These are phyloP conservation scores for Ferrisia virgata DNA, from an alignment of 2,888 invertebrate species.

Conservation along the genomic window DNA sequence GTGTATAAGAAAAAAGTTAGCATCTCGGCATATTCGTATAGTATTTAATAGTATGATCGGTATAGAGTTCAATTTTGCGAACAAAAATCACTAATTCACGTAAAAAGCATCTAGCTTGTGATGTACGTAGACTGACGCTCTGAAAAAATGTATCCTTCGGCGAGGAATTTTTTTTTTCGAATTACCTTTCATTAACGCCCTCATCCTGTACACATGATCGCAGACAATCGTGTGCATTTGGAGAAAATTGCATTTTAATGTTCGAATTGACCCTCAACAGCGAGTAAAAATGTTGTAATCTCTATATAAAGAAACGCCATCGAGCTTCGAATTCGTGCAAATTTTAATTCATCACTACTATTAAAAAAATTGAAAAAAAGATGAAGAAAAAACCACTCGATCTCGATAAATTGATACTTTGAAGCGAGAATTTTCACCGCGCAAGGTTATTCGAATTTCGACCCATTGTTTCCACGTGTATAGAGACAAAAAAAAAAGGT, in stretches of 20 bases:
- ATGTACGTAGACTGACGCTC: no score
- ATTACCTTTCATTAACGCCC: no score
- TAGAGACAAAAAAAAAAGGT: background rate
- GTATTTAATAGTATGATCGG: no score
- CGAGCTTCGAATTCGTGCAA: background rate
- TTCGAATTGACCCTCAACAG: background rate
- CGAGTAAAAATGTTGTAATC: background rate
- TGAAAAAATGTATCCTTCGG: no score
- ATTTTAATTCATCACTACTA: background rate
- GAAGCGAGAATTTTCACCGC: background rate
- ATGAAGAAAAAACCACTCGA: background rate
- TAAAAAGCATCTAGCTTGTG: no score
- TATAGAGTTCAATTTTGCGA: no score
- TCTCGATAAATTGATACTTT: background rate
- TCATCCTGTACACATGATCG: no score
- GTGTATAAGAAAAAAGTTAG: no score
- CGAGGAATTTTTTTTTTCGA: no score
- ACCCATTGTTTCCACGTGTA: constrained; percentile 11
- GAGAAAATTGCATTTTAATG: background rate
- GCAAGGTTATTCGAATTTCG: constrained; percentile 5
- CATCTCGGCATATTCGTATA: no score
- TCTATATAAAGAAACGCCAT: background rate
- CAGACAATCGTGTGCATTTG: no score
- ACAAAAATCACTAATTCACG: no score
- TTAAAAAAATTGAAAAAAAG: background rate